phyloP scores from a whole-genome alignment of 2,888 invertebrate genomes.

The Lycaena phlaeas region DNA sequence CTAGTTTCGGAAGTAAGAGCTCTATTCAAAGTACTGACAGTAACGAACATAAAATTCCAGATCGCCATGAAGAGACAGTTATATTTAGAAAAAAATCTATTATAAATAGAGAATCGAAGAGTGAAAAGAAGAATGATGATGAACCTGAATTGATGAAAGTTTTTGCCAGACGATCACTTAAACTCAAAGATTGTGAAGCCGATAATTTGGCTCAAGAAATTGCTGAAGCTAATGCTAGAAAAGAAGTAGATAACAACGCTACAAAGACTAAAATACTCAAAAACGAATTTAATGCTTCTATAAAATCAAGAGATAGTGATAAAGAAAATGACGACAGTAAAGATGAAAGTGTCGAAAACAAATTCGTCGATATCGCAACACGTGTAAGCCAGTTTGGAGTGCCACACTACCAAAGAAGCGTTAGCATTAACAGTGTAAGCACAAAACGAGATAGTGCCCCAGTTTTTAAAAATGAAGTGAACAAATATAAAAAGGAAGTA shows the following conservation, averaged over 20 bases:
- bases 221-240: constrained; percentile 49
- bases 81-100: constrained; percentile 73
- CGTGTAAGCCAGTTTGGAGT: constrained; percentile 59
- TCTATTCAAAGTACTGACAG: constrained; percentile 64
- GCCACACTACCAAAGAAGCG: constrained; percentile 57
- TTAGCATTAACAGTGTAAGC: constrained; percentile 53
- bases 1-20: constrained; percentile 64
- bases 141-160: constrained; percentile 88
- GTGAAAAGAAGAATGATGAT: constrained; percentile 72
- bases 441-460: constrained; percentile 61
- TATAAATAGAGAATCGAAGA: constrained; percentile 48
- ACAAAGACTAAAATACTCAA: constrained; percentile 48
- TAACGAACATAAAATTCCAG: constrained; percentile 50
- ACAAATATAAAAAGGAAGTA: constrained; percentile 66
- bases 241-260: constrained; percentile 34
- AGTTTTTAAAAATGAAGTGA: constrained; percentile 50
- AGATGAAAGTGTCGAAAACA: constrained; percentile 44
- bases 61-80: constrained; percentile 61
- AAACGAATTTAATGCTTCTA: constrained; percentile 66
- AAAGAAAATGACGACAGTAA: constrained; percentile 77
- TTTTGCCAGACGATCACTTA: constrained; percentile 84
- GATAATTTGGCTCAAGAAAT: constrained; percentile 74
- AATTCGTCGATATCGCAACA: constrained; percentile 55
- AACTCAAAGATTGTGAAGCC: constrained; percentile 81
- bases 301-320: constrained; percentile 79